Conservation (phyloP, 2,888 invertebrate genomes). For the Bhutanitis thaidina region DNA sequence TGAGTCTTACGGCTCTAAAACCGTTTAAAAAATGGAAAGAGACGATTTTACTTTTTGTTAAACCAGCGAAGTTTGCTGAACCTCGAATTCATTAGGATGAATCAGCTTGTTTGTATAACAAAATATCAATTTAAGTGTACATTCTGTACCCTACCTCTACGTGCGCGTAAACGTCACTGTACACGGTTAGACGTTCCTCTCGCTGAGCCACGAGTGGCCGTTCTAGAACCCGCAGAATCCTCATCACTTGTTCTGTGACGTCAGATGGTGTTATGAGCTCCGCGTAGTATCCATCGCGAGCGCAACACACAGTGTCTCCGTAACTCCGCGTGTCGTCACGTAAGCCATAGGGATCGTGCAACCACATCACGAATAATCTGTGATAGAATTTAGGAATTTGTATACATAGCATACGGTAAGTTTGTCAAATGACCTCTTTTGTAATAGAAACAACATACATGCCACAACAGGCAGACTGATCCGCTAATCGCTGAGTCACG, state of each 20-base stretch:
- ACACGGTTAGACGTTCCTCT: constrained; percentile 45
- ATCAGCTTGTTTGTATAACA: too few relatives aligned
- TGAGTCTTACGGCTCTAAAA: too few relatives aligned
- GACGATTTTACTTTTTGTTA: too few relatives aligned
- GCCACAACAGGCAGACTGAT: too few relatives aligned
- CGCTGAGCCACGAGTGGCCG: constrained; percentile 64
- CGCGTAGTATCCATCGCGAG: constrained; percentile 61
- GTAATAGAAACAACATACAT: too few relatives aligned
- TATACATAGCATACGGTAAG: too few relatives aligned
- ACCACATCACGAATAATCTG: constrained; percentile 64
- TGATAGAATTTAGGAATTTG: background rate
- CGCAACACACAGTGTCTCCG: constrained; percentile 51
- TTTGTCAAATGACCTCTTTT: too few relatives aligned
- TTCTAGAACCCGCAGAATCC: constrained; percentile 56
- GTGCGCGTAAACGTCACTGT: constrained; percentile 67
- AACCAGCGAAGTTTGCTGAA: too few relatives aligned
- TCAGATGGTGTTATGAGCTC: constrained; percentile 59
- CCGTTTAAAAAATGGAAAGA: too few relatives aligned
- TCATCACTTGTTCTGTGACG: constrained; percentile 64
- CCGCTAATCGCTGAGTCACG: too few relatives aligned
- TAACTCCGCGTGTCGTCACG: constrained; percentile 55
- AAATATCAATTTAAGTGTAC: too few relatives aligned
- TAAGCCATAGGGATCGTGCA: constrained; percentile 60
- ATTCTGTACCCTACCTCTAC: constrained; percentile 46
- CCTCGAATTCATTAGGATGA: too few relatives aligned